Base-by-base conservation (phyloP, 2,113 vertebrate genomes). In the Ibidorhyncha struthersii region DNA sequence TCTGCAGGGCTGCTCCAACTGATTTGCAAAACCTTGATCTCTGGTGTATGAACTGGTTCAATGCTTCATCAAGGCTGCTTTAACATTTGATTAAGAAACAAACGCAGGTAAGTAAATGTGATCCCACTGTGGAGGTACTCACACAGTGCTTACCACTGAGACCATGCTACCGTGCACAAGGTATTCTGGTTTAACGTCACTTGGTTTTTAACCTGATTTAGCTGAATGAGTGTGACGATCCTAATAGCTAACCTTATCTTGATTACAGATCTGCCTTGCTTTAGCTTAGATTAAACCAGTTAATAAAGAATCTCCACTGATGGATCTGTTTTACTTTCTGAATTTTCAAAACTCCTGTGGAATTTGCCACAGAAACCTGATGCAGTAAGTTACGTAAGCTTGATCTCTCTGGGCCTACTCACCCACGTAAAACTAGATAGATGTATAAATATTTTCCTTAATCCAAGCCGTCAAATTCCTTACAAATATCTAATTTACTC, bases 361-460 rank as follows among this genome's bases (percentile, higher is more conserved):
- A 80, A 80, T 61, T 32, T 96, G 63, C 49, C 50, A 70, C 32
- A 70, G 34, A 73, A 86, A 12, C 41, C 59, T 43, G 59, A 69
- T 58, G 78, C 52, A 38, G 14, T 23, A 43, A 72, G 17, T 85
- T 76, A 72, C 34, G 85, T 76, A 45, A 49, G 23, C 11, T 61
- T 86, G 50, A 53, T 65, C 30, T 86, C 43, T 56, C 20, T 29
- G 58, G 70, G 45, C 26, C 62, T 73, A 38, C 22, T 77, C 58
- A 78, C 13, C 10, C 20, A 58, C 45, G 10, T 61, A 53, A 41
- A 86, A 76, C 23, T 38, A 79, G 43, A 63, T 14, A 32, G 4
- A 23, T 49, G 26, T 83, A 94, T 41, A 88, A 86, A 80, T 80
- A 70, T 45, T 88, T 94, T 92, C 49, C n/a, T 80, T 94, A 90